phyloP scores from a whole-genome alignment of 37 sponge, comb jelly and placozoan genomes.

The Agelas oroides region DNA sequence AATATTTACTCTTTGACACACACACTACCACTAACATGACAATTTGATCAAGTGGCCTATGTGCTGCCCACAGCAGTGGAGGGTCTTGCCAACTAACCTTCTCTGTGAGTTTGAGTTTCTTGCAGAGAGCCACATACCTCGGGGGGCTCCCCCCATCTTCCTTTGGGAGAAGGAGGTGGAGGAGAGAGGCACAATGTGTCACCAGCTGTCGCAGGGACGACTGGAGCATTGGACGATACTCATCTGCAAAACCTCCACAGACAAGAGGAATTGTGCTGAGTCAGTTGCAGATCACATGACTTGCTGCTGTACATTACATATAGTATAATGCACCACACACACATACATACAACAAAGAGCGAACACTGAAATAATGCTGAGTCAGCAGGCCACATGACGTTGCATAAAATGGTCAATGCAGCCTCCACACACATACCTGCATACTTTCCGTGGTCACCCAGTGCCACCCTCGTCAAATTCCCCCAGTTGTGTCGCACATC shows the following conservation, averaged over 20 bases:
- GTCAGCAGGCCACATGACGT: no score
- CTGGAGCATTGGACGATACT: background rate
- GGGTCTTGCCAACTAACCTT: slow-evolving; percentile 51
- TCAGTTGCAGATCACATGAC: no score
- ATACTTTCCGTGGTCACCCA: slow-evolving; percentile 1
- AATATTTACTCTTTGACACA: no score
- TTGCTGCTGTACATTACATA: no score
- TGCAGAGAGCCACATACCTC: slow-evolving; percentile 29
- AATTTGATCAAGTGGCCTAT: no score
- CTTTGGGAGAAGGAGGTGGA: background rate
- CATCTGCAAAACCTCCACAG: slow-evolving; percentile 39
- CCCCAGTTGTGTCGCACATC: slow-evolving; percentile 48
- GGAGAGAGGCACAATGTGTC: background rate
- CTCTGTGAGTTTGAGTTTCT: slow-evolving; percentile 43
- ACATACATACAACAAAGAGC: no score
- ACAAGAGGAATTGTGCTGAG: background rate
- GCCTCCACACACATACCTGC: background rate
- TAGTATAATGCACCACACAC: no score
- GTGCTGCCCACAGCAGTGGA: no score
- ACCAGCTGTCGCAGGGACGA: slow-evolving; percentile 21
- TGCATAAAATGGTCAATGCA: no score
- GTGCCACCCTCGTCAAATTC: background rate
- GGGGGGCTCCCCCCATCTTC: background rate
- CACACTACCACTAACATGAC: no score
- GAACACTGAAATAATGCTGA: no score